phyloP scores from a whole-genome alignment of 2,113 vertebrate genomes.

The Syrmaticus mikado region DNA sequence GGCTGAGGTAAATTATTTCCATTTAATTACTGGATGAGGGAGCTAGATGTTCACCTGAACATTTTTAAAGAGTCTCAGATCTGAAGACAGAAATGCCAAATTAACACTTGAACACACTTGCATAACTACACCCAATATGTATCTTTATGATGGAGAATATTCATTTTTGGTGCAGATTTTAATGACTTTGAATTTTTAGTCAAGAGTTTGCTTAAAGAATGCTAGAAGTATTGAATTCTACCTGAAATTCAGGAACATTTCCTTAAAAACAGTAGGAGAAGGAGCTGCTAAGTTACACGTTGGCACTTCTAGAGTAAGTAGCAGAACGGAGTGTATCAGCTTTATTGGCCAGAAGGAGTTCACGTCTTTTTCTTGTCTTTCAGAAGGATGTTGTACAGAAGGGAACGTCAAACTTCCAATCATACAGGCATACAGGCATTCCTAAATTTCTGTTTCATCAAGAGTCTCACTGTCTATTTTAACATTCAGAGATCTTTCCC shows the following conservation, averaged over 20 bases:
- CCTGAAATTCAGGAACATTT: background rate
- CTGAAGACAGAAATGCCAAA: background rate
- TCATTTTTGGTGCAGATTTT: background rate
- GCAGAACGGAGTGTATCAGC: background rate
- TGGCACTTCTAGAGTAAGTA: background rate
- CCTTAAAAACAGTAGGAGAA: background rate
- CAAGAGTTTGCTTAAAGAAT: background rate
- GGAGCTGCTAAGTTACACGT: background rate
- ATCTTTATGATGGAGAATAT: background rate
- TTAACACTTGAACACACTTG: background rate
- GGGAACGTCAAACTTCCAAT: background rate
- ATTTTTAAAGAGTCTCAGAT: background rate
- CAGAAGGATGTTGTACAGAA: background rate
- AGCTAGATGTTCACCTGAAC: background rate
- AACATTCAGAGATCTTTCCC: background rate
- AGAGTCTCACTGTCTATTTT: background rate
- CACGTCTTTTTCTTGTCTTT: background rate
- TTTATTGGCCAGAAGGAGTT: background rate
- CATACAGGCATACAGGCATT: background rate
- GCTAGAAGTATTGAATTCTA: background rate
- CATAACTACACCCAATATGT: background rate
- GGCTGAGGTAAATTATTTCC: constrained; percentile 22
- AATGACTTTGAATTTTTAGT: background rate
- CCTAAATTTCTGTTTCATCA: background rate
- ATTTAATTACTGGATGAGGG: constrained; percentile 31